A percentile compares a stretch with the other conserved stretches of the same genome.
These are phyloP conservation scores for Teinopalpus imperialis DNA, from an alignment of 2,888 invertebrate species.

Conservation along the genomic window DNA sequence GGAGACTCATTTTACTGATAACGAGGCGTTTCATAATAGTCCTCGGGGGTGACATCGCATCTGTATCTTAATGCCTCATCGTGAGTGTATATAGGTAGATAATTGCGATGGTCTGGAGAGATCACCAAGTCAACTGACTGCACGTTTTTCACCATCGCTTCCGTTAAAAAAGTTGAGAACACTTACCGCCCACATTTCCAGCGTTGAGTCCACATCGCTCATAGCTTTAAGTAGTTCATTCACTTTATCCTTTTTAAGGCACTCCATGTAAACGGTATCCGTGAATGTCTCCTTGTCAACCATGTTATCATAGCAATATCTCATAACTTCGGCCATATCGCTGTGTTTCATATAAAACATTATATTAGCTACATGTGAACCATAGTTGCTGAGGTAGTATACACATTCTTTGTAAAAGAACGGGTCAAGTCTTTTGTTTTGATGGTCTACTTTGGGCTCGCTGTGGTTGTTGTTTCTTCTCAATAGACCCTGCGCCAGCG, in stretches of 20 bases:
- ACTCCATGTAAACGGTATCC: constrained; percentile 86
- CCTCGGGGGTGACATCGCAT: too few species aligned
- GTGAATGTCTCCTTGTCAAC: constrained; percentile 87
- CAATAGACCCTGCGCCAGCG: constrained; percentile 70
- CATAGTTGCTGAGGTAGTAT: constrained; percentile 91
- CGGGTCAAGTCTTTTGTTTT: constrained; percentile 70
- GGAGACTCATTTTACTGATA: too few species aligned
- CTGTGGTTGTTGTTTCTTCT: constrained; percentile 56
- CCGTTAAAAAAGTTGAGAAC: too few species aligned
- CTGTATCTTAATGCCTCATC: too few species aligned
- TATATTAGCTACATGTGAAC: constrained; percentile 87
- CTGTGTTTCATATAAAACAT: constrained; percentile 89
- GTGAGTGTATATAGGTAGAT: too few species aligned
- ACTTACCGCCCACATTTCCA: constrained; percentile 86
- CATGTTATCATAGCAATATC: constrained; percentile 86
- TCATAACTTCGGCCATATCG: constrained; percentile 85
- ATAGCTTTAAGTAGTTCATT: constrained; percentile 84
- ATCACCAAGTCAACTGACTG: too few species aligned
- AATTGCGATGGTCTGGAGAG: too few species aligned
- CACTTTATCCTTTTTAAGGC: constrained; percentile 84
- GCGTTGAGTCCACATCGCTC: constrained; percentile 84
- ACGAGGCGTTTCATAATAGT: too few species aligned
- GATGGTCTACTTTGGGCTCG: constrained; percentile 59
- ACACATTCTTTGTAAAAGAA: constrained; percentile 89
- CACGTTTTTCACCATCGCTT: too few species aligned